A percentile compares a stretch with the other conserved stretches of the same genome.
These are phyloP conservation scores for Tricholaema leucomelas DNA, from an alignment of 2,113 vertebrate genomes.

Conservation along the genomic window DNA sequence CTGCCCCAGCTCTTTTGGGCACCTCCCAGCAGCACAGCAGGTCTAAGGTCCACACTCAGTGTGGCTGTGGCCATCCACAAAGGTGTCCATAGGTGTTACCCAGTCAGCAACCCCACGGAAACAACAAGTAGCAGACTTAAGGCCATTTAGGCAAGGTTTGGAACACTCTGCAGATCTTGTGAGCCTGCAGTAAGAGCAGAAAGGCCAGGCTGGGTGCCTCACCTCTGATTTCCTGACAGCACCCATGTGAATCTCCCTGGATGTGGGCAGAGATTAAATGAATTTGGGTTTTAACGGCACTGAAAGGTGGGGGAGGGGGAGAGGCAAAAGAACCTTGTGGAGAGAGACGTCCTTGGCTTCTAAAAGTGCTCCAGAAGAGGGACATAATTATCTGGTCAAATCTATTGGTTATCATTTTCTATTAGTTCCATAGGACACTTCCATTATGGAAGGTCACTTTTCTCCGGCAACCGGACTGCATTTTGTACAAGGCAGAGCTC, in stretches of 20 bases:
- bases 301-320: background rate
- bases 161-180: background rate
- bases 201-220: background rate
- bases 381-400: conserved; percentile 57
- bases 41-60: background rate
- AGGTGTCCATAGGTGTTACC: background rate
- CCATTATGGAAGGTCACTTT: conserved; percentile 68
- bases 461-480: conserved; percentile 7
- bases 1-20: too few relatives aligned
- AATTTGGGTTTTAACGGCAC: background rate
- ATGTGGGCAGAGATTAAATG: background rate
- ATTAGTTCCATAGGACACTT: conserved; percentile 61
- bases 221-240: background rate
- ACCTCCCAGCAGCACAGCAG: background rate
- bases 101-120: background rate
- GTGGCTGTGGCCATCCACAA: background rate
- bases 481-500: conserved; percentile 29
- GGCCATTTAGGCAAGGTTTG: background rate
- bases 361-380: conserved; percentile 32
- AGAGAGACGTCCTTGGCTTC: conserved; percentile 39
- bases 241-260: background rate
- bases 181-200: background rate
- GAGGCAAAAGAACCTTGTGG: background rate
- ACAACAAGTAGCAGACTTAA: background rate
- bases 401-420: conserved; percentile 65